Evolutionary conservation across 2,797 vertebrate species (phyloP).

Genomic region (Dicrostonyx torquatus): DNA sequence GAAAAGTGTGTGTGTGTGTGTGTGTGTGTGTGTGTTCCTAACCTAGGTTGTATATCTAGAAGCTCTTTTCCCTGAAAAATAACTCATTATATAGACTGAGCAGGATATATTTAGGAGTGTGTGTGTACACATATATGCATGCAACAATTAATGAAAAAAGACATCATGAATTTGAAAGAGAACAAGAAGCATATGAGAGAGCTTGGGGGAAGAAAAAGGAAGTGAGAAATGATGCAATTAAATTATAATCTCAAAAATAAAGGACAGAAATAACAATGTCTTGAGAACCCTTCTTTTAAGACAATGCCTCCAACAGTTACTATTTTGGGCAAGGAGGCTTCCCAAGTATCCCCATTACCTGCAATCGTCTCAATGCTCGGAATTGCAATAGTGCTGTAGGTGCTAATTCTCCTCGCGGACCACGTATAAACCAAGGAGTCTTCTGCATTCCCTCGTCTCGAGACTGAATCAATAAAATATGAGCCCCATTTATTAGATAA

Average conservation of each 20-base stretch:
- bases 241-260: neutral
- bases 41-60: neutral
- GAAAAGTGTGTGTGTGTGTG: neutral
- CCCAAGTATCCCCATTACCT: conserved; percentile 86
- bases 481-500: conserved; percentile 95
- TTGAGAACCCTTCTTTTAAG: neutral
- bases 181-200: neutral
- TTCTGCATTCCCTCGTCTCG: conserved; percentile 86
- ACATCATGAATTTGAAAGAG: neutral
- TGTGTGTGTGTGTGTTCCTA: neutral
- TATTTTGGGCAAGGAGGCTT: neutral
- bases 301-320: neutral
- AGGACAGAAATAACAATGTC: neutral
- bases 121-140: too few species aligned
- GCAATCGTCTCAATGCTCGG: conserved; percentile 95
- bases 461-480: conserved; percentile 91
- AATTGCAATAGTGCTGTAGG: conserved; percentile 95
- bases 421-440: conserved; percentile 89
- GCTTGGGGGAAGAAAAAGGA: too few species aligned
- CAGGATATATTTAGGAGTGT: neutral
- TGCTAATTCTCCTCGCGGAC: conserved; percentile 93
- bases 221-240: neutral
- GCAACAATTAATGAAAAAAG: neutral
- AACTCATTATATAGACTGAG: neutral
- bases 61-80: neutral